Evolutionary conservation across 2,797 vertebrate species (phyloP).

Genomic region (Xiphophorus birchmanni): DNA sequence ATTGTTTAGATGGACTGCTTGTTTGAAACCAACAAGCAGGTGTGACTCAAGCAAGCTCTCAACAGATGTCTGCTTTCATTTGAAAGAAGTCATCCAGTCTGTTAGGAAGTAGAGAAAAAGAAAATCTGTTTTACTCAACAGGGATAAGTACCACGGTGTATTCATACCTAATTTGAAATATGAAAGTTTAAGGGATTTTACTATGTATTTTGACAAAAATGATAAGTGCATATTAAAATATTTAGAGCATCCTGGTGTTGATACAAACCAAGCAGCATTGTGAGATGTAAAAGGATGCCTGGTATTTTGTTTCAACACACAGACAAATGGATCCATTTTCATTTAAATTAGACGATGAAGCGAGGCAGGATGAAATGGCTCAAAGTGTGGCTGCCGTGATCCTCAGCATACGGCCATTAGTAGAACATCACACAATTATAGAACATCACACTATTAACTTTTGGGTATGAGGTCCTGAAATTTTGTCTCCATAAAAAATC

Average conservation of each 20-base stretch:
- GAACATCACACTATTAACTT: not conserved
- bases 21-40: slow-evolving; percentile 48
- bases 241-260: not conserved
- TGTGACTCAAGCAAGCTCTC: slow-evolving; percentile 46
- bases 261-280: not conserved
- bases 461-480: not conserved
- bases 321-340: not conserved
- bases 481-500: not conserved
- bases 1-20: slow-evolving; percentile 47
- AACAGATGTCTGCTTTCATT: slow-evolving; percentile 33
- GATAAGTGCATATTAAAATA: not conserved
- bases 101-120: slow-evolving; percentile 11
- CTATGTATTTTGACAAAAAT: not conserved
- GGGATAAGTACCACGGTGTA: not conserved
- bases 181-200: not conserved
- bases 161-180: not conserved
- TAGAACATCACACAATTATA: not conserved
- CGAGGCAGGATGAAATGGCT: not conserved
- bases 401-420: not conserved
- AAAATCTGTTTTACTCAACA: not conserved
- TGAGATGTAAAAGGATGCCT: not conserved
- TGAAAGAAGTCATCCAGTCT: slow-evolving; percentile 35
- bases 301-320: not conserved
- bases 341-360: not conserved
- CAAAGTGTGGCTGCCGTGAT: not conserved